These are phyloP conservation scores for Orchesella flavescens DNA, from an alignment of 2,888 invertebrate genomes.

Conservation along the genomic window DNA sequence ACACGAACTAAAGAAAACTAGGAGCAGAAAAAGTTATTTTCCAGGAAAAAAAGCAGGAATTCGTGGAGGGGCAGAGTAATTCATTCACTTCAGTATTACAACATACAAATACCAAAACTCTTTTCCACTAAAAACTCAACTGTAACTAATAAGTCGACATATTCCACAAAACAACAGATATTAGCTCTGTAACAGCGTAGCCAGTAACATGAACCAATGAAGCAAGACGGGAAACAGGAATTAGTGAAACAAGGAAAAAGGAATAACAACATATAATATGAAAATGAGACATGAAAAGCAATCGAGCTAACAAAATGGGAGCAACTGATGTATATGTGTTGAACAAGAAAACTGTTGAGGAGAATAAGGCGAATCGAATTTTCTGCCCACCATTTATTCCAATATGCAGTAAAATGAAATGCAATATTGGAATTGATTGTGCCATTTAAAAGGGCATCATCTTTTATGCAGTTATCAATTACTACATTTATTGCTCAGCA, in stretches of 20 bases:
- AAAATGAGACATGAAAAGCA: slow-evolving; percentile 13
- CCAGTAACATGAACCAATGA: not conserved
- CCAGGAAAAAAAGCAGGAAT: slow-evolving; percentile 34
- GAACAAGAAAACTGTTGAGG: no score
- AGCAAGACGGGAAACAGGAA: slow-evolving; percentile 13
- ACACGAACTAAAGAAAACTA: slow-evolving; percentile 4
- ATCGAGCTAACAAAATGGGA: no score
- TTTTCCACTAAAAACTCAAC: slow-evolving; percentile 24
- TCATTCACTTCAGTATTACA: slow-evolving; percentile 33
- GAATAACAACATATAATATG: slow-evolving; percentile 26
- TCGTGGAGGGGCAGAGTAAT: slow-evolving; percentile 15
- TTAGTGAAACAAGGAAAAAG: slow-evolving; percentile 18
- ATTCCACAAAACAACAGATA: not conserved
- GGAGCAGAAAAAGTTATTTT: slow-evolving; percentile 21
- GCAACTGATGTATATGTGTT: not conserved
- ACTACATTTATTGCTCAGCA: no score
- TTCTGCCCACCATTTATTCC: no score
- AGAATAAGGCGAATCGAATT: not conserved
- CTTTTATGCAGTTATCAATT: no score
- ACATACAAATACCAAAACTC: slow-evolving; percentile 16
- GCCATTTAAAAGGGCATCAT: no score
- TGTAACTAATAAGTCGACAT: slow-evolving; percentile 49
- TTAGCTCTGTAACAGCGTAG: not conserved
- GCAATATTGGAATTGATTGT: no score
- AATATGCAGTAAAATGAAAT: no score